Evolutionary conservation across 2,888 invertebrate species (phyloP).

Genomic region (Apoda limacodes): DNA sequence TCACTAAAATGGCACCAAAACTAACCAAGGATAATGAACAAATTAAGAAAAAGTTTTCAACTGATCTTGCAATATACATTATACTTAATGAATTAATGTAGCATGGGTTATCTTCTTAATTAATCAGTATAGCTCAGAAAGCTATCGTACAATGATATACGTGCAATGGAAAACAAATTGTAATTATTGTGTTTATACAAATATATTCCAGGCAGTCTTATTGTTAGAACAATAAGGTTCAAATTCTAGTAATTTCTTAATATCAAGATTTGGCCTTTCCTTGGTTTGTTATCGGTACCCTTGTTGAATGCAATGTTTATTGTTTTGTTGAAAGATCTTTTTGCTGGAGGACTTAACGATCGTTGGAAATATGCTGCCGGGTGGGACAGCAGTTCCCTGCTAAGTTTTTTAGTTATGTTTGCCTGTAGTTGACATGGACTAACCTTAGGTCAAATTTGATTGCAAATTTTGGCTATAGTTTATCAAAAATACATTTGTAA

Average conservation of each 20-base stretch:
- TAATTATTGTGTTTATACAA: constrained; percentile 34
- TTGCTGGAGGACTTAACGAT: too few species aligned
- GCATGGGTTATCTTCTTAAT: constrained; percentile 43
- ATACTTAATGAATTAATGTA: constrained; percentile 38
- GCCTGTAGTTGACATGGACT: too few species aligned
- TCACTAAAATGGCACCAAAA: too few species aligned
- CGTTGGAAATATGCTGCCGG: too few species aligned
- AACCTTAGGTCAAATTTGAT: too few species aligned
- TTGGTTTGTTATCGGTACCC: constrained; percentile 26
- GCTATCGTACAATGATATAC: constrained; percentile 40
- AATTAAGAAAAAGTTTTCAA: too few species aligned
- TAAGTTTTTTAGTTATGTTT: too few species aligned
- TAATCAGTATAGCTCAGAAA: constrained; percentile 41
- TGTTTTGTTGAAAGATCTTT: constrained; percentile 1
- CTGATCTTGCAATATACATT: too few species aligned
- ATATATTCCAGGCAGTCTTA: constrained; percentile 19
- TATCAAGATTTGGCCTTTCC: constrained; percentile 37
- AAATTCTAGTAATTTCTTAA: constrained; percentile 10
- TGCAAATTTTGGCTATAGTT: too few species aligned
- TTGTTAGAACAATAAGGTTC: constrained; percentile 4
- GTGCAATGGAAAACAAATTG: constrained; percentile 39
- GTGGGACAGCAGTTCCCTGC: too few species aligned
- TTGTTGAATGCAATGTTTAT: constrained; percentile 5
- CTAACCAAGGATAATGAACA: too few species aligned
- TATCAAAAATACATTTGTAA: too few species aligned